Evolutionary conservation across 2,888 invertebrate species (phyloP), one percentile per base, ranked within the genome.

Genomic region (Glaucopsyche alexis): DNA sequence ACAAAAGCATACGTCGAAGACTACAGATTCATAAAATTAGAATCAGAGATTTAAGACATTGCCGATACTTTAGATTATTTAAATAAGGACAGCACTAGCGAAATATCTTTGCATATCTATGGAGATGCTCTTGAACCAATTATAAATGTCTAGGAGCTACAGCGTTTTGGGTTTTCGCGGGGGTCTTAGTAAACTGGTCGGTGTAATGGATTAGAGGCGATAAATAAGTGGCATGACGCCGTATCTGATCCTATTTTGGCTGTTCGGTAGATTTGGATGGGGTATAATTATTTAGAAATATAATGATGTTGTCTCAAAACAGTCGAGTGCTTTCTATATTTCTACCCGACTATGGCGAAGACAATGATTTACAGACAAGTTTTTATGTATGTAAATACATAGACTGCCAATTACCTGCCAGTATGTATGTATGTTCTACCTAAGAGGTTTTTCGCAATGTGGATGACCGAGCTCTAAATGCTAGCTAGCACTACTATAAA

Each of bases 161-260:
- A 9, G 16, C 14, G 9, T 19, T 69, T 69, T 4, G 19, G 69
- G 47, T 13, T 49, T 14, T 29, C 14, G n/a, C 69, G 45, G 49
- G 47, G 69, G 29, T 38, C 69, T 47, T 7, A 0, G 19, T 69
- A 69, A 69, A 69, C 16, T 69, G 14, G 69, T 47, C 16, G 11
- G 19, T 76, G 79, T 79, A 85, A 89, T 85, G 84, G 88, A 90
- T 89, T 87, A 88, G 81, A 83, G 80, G 87, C 85, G 88, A 89
- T 90, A 88, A 89, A 90, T 89, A 88, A 89, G 85, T 83, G 85
- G 85, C 83, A 86, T 88, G 84, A 85, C 82, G 78, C 79, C 85
- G 83, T 83, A 84, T 83, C 83, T 84, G 82, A 82, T 85, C 72
- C 75, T 40, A 42, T 66, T 84, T 85, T 82, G 87, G 84, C 84